Percentiles rank a stretch among this genome's conserved stretches.
These are phyloP conservation scores for Nematostella vectensis DNA, from an alignment of 92 coral and sea anemone genomes.

Conservation along the genomic window DNA sequence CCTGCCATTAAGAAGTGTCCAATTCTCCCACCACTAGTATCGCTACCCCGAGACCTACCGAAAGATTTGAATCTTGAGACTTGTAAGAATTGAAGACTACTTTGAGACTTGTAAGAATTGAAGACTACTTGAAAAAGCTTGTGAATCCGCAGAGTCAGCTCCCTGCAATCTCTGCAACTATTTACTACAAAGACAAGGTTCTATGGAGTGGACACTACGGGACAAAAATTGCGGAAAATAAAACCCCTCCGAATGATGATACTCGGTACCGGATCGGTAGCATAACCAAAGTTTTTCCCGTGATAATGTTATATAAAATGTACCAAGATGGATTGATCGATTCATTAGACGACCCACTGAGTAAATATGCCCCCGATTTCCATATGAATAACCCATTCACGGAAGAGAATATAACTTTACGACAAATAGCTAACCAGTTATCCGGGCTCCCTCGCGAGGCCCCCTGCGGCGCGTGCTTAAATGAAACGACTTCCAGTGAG, in stretches of 20 bases:
- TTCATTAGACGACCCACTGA: slow-evolving; percentile 67
- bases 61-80: slow-evolving; percentile 10
- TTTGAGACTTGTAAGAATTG: slow-evolving; percentile 19
- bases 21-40: slow-evolving; percentile 25
- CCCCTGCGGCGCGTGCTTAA: slow-evolving; percentile 36
- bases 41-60: slow-evolving; percentile 40
- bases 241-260: slow-evolving; percentile 23
- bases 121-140: slow-evolving; percentile 12
- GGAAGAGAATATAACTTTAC: slow-evolving; percentile 56
- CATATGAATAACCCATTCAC: slow-evolving; percentile 60
- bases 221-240: slow-evolving; percentile 17
- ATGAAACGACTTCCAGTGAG: slow-evolving; percentile 24
- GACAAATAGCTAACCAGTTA: slow-evolving; percentile 70
- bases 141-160: slow-evolving; percentile 25
- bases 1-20: slow-evolving; percentile 29
- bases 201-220: slow-evolving; percentile 63
- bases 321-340: slow-evolving; percentile 45
- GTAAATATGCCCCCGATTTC: slow-evolving; percentile 68
- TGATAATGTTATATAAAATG: slow-evolving; percentile 50
- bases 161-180: slow-evolving; percentile 63
- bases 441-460: slow-evolving; percentile 71
- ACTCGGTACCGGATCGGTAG: slow-evolving; percentile 68
- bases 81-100: slow-evolving; percentile 18
- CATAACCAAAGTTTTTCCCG: slow-evolving; percentile 54
- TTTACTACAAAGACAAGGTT: slow-evolving; percentile 32